Evolutionary conservation across 2,888 invertebrate species (phyloP), one percentile per base, ranked within the genome.

Genomic region (Keiferia lycopersicella): DNA sequence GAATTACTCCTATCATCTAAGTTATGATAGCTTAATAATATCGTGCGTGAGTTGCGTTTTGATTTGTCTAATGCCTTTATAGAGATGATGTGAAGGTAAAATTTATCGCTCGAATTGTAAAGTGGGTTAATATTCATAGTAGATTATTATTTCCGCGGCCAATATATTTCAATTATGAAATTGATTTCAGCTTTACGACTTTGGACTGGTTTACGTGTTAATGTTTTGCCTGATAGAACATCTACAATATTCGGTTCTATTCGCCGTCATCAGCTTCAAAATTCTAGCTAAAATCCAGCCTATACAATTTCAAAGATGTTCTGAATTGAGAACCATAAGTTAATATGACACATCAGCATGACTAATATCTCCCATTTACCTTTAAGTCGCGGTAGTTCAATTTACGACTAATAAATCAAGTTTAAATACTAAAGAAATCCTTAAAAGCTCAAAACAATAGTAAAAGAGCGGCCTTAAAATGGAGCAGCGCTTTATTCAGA

Each of bases 401-500:
- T 45, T 45, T 45, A 16, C 45, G 45, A 45, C 16, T 16, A n/a
- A 45, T 45, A 45, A 45, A 45, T 45, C 45, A 45, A 11, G 11
- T n/a, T 16, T 45, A 45, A 45, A 45, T 16, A 34, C 34, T 34
- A 7, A 16, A 7, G 16, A 45, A 45, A 45, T n/a, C 45, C 16
- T 45, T 45, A 34, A 34, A 34, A 30, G 8, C 26, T 11, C 30
- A n/a, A 75, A 82, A 80, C 80, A 77, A 80, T 79, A 76, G 81
- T 80, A 81, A 73, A 73, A 76, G 75, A 71, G 69, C 68, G 74
- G 75, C 77, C 74, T 79, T 81, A 81, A 88, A 87, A 86, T 87
- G 80, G 85, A 82, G 81, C 87, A 84, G 75, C 81, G 81, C 78
- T 84, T 86, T 87, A 86, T 88, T 81, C 83, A 85, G 84, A 86